phyloP scores from a whole-genome alignment of 1,140 invertebrate genomes.

The Trachymyrmex septentrionalis region DNA sequence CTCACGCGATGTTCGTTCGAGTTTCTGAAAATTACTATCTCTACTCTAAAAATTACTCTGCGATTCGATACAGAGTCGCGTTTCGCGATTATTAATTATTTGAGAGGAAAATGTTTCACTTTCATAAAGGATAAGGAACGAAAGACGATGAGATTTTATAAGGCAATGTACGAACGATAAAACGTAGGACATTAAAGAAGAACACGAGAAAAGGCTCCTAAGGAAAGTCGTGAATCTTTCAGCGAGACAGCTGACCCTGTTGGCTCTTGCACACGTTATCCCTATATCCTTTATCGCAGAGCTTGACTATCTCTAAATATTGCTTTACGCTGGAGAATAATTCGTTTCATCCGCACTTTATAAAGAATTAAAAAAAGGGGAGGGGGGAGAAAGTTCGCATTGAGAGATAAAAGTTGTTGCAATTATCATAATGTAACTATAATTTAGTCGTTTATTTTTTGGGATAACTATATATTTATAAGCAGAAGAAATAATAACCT shows the following conservation, averaged over 20 bases:
- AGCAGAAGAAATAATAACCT: no score
- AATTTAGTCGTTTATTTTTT: no score
- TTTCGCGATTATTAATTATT: conserved; percentile 35
- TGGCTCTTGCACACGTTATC: conserved; percentile 19
- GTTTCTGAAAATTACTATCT: neutral
- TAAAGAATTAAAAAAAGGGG: neutral
- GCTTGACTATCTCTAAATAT: conserved; percentile 32
- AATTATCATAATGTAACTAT: no score
- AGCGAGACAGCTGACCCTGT: conserved; percentile 31
- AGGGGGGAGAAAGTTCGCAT: no score
- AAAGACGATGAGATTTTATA: conserved; percentile 11
- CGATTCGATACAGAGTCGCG: neutral
- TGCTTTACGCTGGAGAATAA: neutral
- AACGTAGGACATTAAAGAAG: neutral
- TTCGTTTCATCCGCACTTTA: neutral
- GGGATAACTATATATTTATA: no score
- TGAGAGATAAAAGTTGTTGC: no score
- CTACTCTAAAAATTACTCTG: no score
- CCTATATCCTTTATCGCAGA: neutral
- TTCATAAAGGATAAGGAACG: neutral
- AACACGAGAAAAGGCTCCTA: conserved; percentile 13
- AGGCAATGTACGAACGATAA: neutral
- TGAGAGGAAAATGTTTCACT: neutral
- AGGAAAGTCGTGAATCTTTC: conserved; percentile 42
- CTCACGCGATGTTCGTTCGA: neutral